Percentiles rank a stretch among this genome's conserved stretches.
Conservation (phyloP, 2,113 vertebrate species). For the Gopherus evgoodei region DNA sequence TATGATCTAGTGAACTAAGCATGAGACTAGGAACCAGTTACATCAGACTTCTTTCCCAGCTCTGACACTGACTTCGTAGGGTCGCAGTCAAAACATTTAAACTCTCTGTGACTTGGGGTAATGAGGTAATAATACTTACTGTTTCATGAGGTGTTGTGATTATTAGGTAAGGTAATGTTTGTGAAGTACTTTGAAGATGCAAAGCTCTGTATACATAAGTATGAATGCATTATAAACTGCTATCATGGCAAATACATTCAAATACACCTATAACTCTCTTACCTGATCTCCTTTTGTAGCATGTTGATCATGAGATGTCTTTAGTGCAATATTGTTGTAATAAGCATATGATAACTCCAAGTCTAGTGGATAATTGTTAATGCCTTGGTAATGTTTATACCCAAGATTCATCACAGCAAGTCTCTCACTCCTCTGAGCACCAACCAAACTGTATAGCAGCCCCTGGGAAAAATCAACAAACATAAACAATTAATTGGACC, state of each 20-base stretch:
- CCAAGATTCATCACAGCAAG: slow-evolving; percentile 92
- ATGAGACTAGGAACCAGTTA: not conserved
- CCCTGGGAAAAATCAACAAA: slow-evolving; percentile 81
- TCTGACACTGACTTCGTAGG: not conserved
- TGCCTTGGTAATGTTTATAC: slow-evolving; percentile 92
- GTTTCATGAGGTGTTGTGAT: not conserved
- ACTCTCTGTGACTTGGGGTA: not conserved
- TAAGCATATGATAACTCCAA: slow-evolving; percentile 88
- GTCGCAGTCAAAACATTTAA: not conserved
- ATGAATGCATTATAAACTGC: not conserved
- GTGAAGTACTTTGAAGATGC: not conserved
- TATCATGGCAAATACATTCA: not conserved
- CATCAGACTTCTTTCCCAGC: not conserved
- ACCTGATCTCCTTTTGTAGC: slow-evolving; percentile 83
- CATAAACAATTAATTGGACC: not conserved
- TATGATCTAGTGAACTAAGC: not conserved
- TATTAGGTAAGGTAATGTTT: not conserved
- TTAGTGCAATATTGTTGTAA: slow-evolving; percentile 87
- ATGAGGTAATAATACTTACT: not conserved
- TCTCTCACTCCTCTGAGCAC: slow-evolving; percentile 84
- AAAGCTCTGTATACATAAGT: not conserved
- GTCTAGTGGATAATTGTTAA: slow-evolving; percentile 88
- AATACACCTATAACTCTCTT: not conserved
- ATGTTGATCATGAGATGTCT: slow-evolving; percentile 82
- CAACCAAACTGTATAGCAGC: slow-evolving; percentile 90